Conservation (phyloP, 2,888 invertebrate species). For the Drosophila seclusa region DNA sequence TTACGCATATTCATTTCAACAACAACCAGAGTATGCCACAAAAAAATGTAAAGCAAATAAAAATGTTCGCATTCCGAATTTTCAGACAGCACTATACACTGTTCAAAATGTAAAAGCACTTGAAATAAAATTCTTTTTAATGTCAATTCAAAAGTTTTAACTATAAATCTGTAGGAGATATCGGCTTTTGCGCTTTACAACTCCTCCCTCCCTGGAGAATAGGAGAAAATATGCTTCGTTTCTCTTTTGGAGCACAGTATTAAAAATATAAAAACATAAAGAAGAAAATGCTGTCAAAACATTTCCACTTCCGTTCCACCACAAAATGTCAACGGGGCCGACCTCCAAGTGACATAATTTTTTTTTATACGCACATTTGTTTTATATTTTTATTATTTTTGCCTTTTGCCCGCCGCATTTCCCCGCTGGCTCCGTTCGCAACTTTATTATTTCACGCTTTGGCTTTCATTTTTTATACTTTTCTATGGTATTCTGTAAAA, state of each 20-base stretch:
- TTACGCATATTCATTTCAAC: slow-evolving; percentile 63
- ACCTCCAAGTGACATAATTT: slow-evolving; percentile 57
- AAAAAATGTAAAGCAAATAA: slow-evolving; percentile 3
- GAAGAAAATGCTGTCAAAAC: slow-evolving; percentile 64
- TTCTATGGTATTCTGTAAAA: slow-evolving; percentile 36
- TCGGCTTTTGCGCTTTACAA: neutral
- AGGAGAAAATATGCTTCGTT: neutral
- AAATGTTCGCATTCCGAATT: neutral
- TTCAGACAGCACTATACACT: neutral
- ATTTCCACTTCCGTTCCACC: slow-evolving; percentile 66
- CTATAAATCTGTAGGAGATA: neutral
- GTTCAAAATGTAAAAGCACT: neutral
- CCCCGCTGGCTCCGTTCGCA: neutral
- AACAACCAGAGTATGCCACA: slow-evolving; percentile 30
- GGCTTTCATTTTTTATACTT: slow-evolving; percentile 35
- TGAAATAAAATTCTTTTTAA: neutral
- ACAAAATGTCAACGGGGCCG: slow-evolving; percentile 51
- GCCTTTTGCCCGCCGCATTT: slow-evolving; percentile 18
- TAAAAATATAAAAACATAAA: slow-evolving; percentile 24
- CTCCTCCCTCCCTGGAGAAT: neutral
- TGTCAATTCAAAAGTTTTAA: neutral
- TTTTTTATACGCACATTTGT: slow-evolving; percentile 53
- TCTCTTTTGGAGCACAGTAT: neutral
- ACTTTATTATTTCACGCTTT: slow-evolving; percentile 62
- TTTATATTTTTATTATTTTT: slow-evolving; percentile 43